Percentiles rank a stretch among this genome's conserved stretches.
Evolutionary conservation across 2,888 invertebrate genomes (phyloP).

Genomic region (Rhamnusium bicolor): DNA sequence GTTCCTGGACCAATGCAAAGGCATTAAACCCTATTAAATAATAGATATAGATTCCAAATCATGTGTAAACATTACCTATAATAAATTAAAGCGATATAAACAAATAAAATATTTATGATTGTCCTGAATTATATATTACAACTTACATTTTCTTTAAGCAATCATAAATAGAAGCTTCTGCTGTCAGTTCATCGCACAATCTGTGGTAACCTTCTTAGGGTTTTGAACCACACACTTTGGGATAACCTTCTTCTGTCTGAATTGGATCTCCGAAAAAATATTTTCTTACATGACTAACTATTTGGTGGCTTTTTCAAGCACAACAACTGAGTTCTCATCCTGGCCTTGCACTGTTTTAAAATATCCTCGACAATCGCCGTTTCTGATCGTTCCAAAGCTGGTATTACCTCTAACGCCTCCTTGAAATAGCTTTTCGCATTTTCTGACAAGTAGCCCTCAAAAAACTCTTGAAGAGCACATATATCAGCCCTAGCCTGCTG

Average conservation of each 20-base stretch:
- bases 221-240: no score
- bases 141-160: background rate
- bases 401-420: conserved; percentile 87
- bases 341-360: conserved; percentile 76
- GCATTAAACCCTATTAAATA: no score
- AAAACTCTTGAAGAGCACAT: conserved; percentile 78
- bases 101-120: no score
- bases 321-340: conserved; percentile 80
- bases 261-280: no score
- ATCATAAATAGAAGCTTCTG: background rate
- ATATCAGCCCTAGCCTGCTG: conserved; percentile 88
- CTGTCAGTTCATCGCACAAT: no score
- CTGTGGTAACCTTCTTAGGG: no score
- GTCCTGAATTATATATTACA: background rate
- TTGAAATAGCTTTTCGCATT: conserved; percentile 77
- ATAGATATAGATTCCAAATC: no score
- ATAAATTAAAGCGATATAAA: no score
- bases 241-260: no score
- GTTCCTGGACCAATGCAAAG: no score
- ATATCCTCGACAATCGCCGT: conserved; percentile 75
- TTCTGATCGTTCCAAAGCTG: conserved; percentile 76
- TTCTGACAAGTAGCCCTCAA: conserved; percentile 73
- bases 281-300: background rate
- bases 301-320: conserved; percentile 71
- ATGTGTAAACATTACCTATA: no score